Conservation (phyloP, 2,888 invertebrate species). For the Galerucella calmariensis region DNA sequence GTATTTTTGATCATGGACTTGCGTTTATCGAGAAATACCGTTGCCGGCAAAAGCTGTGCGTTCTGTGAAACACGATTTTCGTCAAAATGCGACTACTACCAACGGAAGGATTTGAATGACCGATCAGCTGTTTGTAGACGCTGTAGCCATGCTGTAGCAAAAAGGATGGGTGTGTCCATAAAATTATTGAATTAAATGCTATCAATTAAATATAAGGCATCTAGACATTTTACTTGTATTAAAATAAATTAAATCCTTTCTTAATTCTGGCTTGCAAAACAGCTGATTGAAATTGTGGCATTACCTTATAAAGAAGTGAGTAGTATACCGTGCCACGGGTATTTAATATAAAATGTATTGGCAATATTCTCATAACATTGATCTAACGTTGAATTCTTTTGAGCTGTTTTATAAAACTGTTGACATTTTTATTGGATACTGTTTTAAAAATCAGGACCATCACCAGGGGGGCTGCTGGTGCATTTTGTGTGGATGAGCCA, state of each 20-base stretch:
- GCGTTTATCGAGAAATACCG: conserved; percentile 4
- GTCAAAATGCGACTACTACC: background rate
- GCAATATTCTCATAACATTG: no score
- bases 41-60: background rate
- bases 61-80: background rate
- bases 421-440: no score
- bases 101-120: background rate
- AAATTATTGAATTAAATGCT: background rate
- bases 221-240: no score
- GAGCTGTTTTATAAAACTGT: no score
- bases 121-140: background rate
- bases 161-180: background rate
- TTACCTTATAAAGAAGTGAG: background rate
- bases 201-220: background rate
- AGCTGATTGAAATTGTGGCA: background rate
- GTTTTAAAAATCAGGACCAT: no score
- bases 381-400: no score
- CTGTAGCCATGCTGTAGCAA: background rate
- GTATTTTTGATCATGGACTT: background rate
- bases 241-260: no score
- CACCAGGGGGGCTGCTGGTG: no score
- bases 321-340: background rate
- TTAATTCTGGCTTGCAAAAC: no score
- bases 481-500: no score
- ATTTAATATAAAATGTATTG: no score